Percentiles rank a stretch among this genome's conserved stretches.
phyloP scores from a whole-genome alignment of 2,888 invertebrate genomes.

The Scaeva pyrastri region DNA sequence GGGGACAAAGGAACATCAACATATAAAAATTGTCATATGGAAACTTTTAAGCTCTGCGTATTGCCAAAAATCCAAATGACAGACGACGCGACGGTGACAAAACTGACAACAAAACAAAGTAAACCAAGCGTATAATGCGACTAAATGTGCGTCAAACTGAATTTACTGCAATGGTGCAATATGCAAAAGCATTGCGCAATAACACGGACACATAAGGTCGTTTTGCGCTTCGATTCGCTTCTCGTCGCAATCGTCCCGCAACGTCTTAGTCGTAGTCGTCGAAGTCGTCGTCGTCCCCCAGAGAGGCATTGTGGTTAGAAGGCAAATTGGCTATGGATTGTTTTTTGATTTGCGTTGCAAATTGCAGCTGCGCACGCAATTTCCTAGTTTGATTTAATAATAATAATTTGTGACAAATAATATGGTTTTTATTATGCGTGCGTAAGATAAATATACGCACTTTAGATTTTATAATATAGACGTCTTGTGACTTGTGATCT shows the following conservation, averaged over 20 bases:
- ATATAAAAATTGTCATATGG: too few species aligned
- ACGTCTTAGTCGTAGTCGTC: too few species aligned
- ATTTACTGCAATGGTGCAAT: constrained; percentile 55
- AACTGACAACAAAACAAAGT: not conserved
- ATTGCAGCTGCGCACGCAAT: constrained; percentile 49
- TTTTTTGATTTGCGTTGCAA: constrained; percentile 64
- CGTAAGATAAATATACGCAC: not conserved
- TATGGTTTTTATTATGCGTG: not conserved
- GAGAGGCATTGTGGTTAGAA: constrained; percentile 50
- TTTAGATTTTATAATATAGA: not conserved
- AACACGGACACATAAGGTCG: constrained; percentile 66
- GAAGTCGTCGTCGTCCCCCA: constrained; percentile 37
- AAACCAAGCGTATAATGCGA: too few species aligned
- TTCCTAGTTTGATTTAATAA: constrained; percentile 59
- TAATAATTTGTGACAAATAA: constrained; percentile 43
- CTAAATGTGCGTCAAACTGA: constrained; percentile 32
- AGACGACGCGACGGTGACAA: too few species aligned
- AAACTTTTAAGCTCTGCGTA: not conserved
- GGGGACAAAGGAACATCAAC: constrained; percentile 63
- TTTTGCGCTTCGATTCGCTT: not conserved
- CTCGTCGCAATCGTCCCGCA: too few species aligned
- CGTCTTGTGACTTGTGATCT: constrained; percentile 30
- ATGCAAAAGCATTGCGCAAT: constrained; percentile 71
- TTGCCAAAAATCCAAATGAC: not conserved
- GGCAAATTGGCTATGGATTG: constrained; percentile 42